Base-by-base conservation (phyloP, 2,888 invertebrate genomes). In the Drosophila pseudotalamancana region DNA sequence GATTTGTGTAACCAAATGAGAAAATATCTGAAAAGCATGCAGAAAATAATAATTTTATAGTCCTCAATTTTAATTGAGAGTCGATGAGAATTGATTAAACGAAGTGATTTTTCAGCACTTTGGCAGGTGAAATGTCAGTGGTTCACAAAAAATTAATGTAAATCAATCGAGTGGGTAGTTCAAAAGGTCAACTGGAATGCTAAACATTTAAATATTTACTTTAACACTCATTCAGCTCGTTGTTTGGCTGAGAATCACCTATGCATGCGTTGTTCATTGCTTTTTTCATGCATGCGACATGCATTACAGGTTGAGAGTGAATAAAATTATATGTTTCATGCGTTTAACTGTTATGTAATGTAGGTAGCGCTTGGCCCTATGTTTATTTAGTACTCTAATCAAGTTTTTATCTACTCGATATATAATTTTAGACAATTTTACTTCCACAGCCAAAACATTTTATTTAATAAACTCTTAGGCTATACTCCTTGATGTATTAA, bases 1-100 rank as follows among this genome's bases (percentile, higher is more conserved):
- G 78, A 87, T 81, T 87, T 80, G 56, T 55, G 67, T 56, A 49
- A 21, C 50, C 34, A 67, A 78, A 66, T 35, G 32, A 14, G 42
- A 50, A 53, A 48, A 42, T 9, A 49, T 45, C 40, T 49, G 56
- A 60, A 37, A 75, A 39, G 32, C 40, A 43, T 55, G 63, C 65
- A 66, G 54, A 37, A 53, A 48, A 48, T 56, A 55, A 74, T 62
- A 35, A 56, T 51, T 69, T 68, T 31, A 51, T 39, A 39, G 48
- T 34, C n/a, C 34, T 27, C 42, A 43, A 60, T n/a, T 48, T 51
- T 21, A 29, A 31, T 50, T 49, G 37, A 21, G 35, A 32, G 6
- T 11, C 6, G 27, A 45, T 12, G 16, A 29, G 8, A 29, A 43
- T 21, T 35, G 16, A 27, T 29, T 16, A 14, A 42, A 11, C 19